Evolutionary conservation across 1,140 invertebrate species (phyloP).

Genomic region (Caenorhabditis latens): DNA sequence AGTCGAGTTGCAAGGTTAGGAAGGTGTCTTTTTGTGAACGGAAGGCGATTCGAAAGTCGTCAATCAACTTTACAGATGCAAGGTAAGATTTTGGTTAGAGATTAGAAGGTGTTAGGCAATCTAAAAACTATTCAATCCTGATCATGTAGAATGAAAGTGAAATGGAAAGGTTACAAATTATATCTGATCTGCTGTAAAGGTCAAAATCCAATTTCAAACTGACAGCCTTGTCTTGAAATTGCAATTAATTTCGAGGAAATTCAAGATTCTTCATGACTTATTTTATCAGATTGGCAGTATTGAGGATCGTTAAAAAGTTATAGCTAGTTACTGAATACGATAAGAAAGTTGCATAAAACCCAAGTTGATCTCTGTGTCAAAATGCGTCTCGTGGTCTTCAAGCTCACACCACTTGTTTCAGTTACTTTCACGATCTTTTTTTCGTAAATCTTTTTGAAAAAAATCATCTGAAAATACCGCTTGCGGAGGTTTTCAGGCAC

Average conservation of each 20-base stretch:
- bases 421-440: neutral
- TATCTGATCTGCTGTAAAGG: neutral
- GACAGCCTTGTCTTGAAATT: neutral
- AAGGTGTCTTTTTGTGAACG: neutral
- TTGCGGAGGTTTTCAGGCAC: too few relatives aligned
- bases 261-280: neutral
- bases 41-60: slow-evolving; percentile 37
- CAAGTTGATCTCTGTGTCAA: neutral
- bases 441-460: neutral
- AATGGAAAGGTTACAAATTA: neutral
- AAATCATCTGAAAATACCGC: too few relatives aligned
- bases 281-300: neutral
- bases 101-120: too few relatives aligned
- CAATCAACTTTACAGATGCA: slow-evolving; percentile 13
- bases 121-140: too few relatives aligned
- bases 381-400: neutral
- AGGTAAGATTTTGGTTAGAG: neutral
- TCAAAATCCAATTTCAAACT: slow-evolving; percentile 1
- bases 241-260: neutral
- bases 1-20: slow-evolving; percentile 41
- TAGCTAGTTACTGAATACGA: neutral
- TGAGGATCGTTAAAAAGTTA: slow-evolving; percentile 18
- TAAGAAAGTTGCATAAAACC: neutral
- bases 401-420: neutral
- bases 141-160: neutral